Evolutionary conservation across 2,797 vertebrate genomes (phyloP).

Genomic region (Sarcophilus harrisii): DNA sequence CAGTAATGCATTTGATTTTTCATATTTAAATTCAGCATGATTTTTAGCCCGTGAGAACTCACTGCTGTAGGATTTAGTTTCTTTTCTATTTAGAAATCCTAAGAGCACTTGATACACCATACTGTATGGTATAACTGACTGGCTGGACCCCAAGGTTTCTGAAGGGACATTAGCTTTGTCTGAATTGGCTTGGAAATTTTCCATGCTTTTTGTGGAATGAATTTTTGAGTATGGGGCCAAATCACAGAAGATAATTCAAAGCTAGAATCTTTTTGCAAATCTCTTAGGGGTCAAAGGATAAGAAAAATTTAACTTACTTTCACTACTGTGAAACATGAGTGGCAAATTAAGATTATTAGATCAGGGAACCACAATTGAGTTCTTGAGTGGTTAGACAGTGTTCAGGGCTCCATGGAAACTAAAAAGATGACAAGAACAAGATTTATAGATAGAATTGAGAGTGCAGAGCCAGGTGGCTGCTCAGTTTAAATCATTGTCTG

Average conservation of each 20-base stretch:
- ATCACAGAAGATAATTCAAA: not conserved
- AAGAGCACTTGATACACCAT: not conserved
- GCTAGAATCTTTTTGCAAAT: slow-evolving; percentile 10
- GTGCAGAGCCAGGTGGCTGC: slow-evolving; percentile 56
- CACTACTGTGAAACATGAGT: not conserved
- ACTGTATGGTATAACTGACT: not conserved
- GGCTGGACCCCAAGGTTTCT: not conserved
- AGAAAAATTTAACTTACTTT: not conserved
- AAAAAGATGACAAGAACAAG: slow-evolving; percentile 32
- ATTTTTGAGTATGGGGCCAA: not conserved
- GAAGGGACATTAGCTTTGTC: not conserved
- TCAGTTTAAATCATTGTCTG: slow-evolving; percentile 57
- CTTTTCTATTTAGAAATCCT: not conserved
- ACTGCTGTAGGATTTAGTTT: not conserved
- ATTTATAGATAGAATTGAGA: slow-evolving; percentile 25
- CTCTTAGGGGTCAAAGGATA: not conserved
- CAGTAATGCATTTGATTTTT: slow-evolving; percentile 18
- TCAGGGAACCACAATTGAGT: slow-evolving; percentile 25
- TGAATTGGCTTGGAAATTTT: not conserved
- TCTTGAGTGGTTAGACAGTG: not conserved
- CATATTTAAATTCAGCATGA: slow-evolving; percentile 22
- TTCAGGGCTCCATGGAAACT: slow-evolving; percentile 52
- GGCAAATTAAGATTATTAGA: slow-evolving; percentile 15
- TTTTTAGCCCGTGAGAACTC: not conserved
- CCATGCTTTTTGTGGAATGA: slow-evolving; percentile 35